These are phyloP conservation scores for Mythimna ferrago DNA, from an alignment of 2,888 invertebrate species.

Conservation along the genomic window DNA sequence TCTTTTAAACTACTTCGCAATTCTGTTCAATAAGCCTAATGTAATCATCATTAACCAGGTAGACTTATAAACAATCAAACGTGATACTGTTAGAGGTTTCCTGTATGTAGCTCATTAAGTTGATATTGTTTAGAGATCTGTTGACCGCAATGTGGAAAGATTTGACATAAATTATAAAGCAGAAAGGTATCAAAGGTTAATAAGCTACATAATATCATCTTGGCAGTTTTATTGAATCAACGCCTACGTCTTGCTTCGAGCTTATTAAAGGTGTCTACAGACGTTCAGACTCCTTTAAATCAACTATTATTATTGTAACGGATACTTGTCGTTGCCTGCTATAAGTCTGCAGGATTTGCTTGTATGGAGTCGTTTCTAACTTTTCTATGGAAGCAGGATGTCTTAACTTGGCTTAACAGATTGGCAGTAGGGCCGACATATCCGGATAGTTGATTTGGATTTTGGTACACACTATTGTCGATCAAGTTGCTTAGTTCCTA, in stretches of 20 bases:
- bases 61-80: neutral
- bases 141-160: constrained; percentile 14
- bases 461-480: neutral
- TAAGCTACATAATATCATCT: constrained; percentile 13
- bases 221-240: constrained; percentile 39
- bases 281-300: neutral
- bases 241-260: constrained; percentile 23
- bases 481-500: neutral
- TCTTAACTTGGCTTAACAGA: constrained; percentile 41
- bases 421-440: constrained; percentile 12
- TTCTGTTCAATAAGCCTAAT: no score
- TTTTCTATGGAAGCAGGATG: constrained; percentile 40
- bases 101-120: neutral
- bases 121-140: neutral
- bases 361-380: constrained; percentile 36
- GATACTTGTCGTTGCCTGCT: constrained; percentile 16
- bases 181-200: constrained; percentile 30
- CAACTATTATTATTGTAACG: constrained; percentile 10
- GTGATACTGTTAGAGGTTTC: neutral
- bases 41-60: neutral
- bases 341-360: constrained; percentile 30
- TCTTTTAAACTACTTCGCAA: no score
- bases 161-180: constrained; percentile 1
- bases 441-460: constrained; percentile 14
- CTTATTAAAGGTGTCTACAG: constrained; percentile 13